Conservation (phyloP, 2,113 vertebrate species). For the Neotragus moschatus region DNA sequence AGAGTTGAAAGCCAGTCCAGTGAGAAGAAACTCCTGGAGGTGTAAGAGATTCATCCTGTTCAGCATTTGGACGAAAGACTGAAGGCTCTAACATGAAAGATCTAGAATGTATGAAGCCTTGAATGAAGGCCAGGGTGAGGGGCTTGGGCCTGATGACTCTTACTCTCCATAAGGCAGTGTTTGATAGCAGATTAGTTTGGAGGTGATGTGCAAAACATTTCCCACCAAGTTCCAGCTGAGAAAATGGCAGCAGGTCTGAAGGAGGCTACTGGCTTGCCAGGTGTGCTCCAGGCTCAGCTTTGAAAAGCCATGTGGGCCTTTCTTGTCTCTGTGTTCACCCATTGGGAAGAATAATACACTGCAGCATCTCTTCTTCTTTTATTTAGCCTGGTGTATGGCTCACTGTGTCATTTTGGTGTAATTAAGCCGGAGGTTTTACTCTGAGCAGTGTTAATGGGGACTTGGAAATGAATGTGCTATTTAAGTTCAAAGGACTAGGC, state of each 20-base stretch:
- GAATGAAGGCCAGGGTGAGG: neutral
- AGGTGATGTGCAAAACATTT: neutral
- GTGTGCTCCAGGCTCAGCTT: neutral
- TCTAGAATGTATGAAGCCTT: neutral
- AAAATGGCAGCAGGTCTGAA: neutral
- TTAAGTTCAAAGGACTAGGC: neutral
- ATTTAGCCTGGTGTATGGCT: neutral
- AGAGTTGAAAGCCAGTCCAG: neutral
- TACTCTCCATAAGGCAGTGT: neutral
- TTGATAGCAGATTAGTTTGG: neutral
- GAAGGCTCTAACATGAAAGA: neutral
- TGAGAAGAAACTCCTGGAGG: neutral
- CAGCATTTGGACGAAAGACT: neutral
- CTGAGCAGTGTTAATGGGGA: neutral
- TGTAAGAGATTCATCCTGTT: neutral
- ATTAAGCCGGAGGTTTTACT: neutral
- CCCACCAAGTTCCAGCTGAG: neutral
- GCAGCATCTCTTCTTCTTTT: neutral
- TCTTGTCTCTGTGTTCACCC: neutral
- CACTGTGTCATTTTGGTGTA: neutral
- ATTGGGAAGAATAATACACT: neutral
- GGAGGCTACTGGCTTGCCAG: neutral
- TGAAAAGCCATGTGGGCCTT: neutral
- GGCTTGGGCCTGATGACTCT: neutral
- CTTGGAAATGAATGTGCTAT: neutral